Evolutionary conservation across 2,888 invertebrate species (phyloP).

Genomic region (Tinea trinotella): DNA sequence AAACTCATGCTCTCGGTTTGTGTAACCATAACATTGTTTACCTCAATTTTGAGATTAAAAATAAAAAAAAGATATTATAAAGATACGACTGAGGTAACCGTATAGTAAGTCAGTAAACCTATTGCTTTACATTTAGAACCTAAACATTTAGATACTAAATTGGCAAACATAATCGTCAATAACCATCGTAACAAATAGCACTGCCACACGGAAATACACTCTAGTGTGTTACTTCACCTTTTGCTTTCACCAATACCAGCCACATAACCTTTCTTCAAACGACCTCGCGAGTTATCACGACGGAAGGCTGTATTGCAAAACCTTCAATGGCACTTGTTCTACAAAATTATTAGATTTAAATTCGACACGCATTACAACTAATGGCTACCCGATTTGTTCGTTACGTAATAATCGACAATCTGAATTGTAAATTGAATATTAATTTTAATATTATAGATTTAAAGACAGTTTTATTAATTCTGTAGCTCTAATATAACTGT

Average conservation of each 20-base stretch:
- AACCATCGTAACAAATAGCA: neutral
- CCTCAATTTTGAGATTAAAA: no score
- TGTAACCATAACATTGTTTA: no score
- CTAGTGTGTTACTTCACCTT: slow-evolving; percentile 30
- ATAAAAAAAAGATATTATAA: no score
- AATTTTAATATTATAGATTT: neutral
- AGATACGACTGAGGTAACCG: no score
- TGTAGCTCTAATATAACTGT: no score
- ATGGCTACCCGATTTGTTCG: slow-evolving; percentile 4
- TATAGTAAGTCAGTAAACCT: no score
- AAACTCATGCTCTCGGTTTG: no score
- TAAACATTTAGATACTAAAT: no score
- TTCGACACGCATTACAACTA: slow-evolving; percentile 7
- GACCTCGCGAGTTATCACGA: slow-evolving; percentile 50
- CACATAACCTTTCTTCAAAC: slow-evolving; percentile 46
- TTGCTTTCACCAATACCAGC: slow-evolving; percentile 39
- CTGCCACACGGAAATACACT: neutral
- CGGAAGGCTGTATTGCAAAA: slow-evolving; percentile 29
- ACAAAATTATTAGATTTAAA: slow-evolving; percentile 13
- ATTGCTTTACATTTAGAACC: no score
- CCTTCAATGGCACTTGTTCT: slow-evolving; percentile 15
- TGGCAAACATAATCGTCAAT: neutral
- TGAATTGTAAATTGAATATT: neutral
- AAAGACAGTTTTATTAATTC: no score
- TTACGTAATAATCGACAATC: neutral